Conservation (phyloP, 2,888 invertebrate genomes). For the Aphidoletes aphidimyza region DNA sequence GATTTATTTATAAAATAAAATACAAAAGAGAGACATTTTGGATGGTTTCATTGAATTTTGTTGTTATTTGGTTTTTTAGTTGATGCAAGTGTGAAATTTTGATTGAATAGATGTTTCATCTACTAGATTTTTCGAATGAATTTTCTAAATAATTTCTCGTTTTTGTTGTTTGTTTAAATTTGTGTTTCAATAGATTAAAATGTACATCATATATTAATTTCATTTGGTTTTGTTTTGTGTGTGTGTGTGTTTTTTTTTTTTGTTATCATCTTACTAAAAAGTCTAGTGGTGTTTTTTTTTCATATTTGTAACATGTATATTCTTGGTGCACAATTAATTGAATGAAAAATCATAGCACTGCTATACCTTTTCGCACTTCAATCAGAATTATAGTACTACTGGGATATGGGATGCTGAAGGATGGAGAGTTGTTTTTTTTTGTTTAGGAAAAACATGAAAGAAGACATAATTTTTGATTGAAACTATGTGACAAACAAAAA, state of each 20-base stretch:
- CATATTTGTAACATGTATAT: neutral
- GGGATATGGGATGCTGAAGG: too few species aligned
- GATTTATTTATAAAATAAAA: slow-evolving; percentile 16
- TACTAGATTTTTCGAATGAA: neutral
- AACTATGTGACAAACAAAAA: too few species aligned
- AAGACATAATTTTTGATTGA: too few species aligned
- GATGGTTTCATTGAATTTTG: neutral
- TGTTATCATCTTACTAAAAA: neutral
- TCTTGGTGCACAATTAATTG: slow-evolving; percentile 39
- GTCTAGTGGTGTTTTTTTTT: slow-evolving; percentile 34
- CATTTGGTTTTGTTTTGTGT: too few species aligned
- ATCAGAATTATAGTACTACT: too few species aligned
- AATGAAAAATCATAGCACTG: slow-evolving; percentile 1
- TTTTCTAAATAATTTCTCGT: slow-evolving; percentile 39
- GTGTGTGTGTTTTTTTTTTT: neutral
- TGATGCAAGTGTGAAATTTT: too few species aligned
- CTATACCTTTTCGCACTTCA: too few species aligned
- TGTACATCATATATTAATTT: neutral
- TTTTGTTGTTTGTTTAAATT: too few species aligned
- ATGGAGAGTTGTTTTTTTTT: too few species aligned
- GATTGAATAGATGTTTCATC: neutral
- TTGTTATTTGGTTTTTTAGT: neutral
- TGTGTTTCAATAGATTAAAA: slow-evolving; percentile 11
- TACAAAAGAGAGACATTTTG: slow-evolving; percentile 20
- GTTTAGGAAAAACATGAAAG: too few species aligned